Evolutionary conservation across 64 coral and sea anemone genomes (phyloP).

Genomic region (Porites lutea): DNA sequence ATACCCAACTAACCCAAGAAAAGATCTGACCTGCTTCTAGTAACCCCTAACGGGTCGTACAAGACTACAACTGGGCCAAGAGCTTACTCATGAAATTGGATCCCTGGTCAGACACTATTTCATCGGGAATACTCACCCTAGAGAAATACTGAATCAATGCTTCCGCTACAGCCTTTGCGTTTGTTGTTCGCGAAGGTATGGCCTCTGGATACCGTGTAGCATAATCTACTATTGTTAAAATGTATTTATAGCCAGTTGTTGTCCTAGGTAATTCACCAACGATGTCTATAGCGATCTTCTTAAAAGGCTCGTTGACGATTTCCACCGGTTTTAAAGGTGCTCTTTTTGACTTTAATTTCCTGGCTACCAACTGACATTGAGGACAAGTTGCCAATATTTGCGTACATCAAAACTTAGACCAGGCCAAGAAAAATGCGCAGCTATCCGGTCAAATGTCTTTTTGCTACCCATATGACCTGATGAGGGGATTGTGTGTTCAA

Average conservation of each 20-base stretch:
- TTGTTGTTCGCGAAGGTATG: conserved; percentile 24
- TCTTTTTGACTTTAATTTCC: too few species aligned
- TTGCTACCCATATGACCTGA: too few species aligned
- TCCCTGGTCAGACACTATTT: conserved; percentile 47
- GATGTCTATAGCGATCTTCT: conserved; percentile 59
- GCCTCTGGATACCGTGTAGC: conserved; percentile 68
- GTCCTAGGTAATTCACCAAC: conserved; percentile 36
- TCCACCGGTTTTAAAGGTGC: too few species aligned
- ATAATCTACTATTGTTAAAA: conserved; percentile 63
- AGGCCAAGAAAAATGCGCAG: too few species aligned
- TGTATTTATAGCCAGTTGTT: conserved; percentile 26
- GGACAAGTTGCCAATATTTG: too few species aligned
- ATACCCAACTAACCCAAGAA: neutral
- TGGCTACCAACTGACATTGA: too few species aligned
- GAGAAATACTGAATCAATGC: conserved; percentile 34
- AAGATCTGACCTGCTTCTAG: neutral
- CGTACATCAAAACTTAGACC: too few species aligned
- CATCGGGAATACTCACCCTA: conserved; percentile 46
- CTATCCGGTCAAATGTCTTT: too few species aligned
- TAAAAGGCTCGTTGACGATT: neutral
- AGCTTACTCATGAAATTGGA: conserved; percentile 3
- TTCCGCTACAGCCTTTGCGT: conserved; percentile 44
- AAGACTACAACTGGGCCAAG: conserved; percentile 26
- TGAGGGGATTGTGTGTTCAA: too few species aligned
- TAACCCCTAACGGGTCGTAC: neutral